Conservation (phyloP, 2,113 vertebrate species). For the Microcebus lehilahytsara region DNA sequence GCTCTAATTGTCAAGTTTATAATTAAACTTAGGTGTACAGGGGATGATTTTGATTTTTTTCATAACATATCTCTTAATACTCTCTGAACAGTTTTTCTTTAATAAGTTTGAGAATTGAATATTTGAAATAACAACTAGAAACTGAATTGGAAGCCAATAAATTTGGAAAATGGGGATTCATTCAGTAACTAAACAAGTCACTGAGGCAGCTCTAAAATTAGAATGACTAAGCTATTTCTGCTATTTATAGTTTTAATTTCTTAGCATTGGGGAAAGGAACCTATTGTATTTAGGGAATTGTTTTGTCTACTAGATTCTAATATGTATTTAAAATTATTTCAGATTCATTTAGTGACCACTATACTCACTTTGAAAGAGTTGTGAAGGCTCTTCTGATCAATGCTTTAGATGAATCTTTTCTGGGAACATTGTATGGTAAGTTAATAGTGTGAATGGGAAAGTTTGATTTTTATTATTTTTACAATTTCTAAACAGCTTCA, state of each 20-base stretch:
- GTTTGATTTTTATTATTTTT: not conserved
- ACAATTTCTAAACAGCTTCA: not conserved
- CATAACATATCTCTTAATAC: not conserved
- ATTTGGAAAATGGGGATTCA: conserved; percentile 31
- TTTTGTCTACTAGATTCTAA: conserved; percentile 39
- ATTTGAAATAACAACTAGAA: conserved; percentile 15
- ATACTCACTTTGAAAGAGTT: conserved; percentile 87
- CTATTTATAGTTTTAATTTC: not conserved
- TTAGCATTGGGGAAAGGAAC: not conserved
- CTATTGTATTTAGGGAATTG: not conserved
- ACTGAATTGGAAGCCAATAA: not conserved
- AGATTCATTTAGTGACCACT: conserved; percentile 84
- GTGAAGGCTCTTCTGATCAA: conserved; percentile 91
- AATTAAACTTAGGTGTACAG: not conserved
- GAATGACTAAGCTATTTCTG: not conserved
- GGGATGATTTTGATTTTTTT: not conserved
- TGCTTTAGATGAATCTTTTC: conserved; percentile 85
- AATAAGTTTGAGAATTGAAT: not conserved
- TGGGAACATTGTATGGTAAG: conserved; percentile 89
- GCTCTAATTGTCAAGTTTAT: not conserved
- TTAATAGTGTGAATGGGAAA: conserved; percentile 41
- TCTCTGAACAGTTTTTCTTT: not conserved
- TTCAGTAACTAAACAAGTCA: not conserved
- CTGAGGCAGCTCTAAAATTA: not conserved
- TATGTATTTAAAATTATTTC: conserved; percentile 71